Evolutionary conservation across 2,113 vertebrate genomes (phyloP), one percentile per base, ranked within the genome.

Genomic region (Periophthalmus modestus): DNA sequence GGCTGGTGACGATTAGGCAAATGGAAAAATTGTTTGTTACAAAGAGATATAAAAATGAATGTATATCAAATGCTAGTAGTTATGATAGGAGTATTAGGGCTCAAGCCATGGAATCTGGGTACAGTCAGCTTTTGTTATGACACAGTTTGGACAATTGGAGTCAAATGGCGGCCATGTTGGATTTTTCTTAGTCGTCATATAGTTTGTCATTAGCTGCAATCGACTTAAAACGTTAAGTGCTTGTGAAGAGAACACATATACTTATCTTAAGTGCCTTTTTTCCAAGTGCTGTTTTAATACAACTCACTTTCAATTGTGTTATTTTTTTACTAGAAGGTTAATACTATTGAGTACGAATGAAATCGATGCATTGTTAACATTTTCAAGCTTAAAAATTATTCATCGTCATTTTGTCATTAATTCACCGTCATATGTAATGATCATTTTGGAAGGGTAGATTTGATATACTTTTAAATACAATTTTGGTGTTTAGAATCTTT

Each of bases 1-100:
- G 74, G 75, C 85, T 81, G 83, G 83, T 84, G 80, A 85, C 70
- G 48, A 76, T 72, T 28, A 82, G 76, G 68, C 77, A 68, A 74
- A 58, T 59, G 50, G 48, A 52, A 39, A 71, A 73, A 75, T 69
- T 47, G 47, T 65, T 74, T 58, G 47, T 73, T 80, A 73, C 39
- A 72, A 57, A 78, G 74, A 80, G 74, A 39, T 68, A 73, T 62
- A 66, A 76, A 71, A 69, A 74, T 58, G 66, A 80, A 58, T 24
- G 46, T 14, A 48, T 66, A 58, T 48, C 57, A 7, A 61, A 55
- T 62, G 34, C 34, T 36, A 36, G 15, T n/a, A n/a, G 62, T 65
- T 18, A 18, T n/a, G n/a, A n/a, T n/a, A n/a, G n/a, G n/a, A n/a
- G n/a, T n/a, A n/a, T n/a, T n/a, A 62, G 59, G 59, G 59, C 24